Percentiles rank a stretch among this genome's conserved stretches.
These are phyloP conservation scores for Enchytraeus crypticus DNA, from an alignment of 2,888 invertebrate species.

Conservation along the genomic window DNA sequence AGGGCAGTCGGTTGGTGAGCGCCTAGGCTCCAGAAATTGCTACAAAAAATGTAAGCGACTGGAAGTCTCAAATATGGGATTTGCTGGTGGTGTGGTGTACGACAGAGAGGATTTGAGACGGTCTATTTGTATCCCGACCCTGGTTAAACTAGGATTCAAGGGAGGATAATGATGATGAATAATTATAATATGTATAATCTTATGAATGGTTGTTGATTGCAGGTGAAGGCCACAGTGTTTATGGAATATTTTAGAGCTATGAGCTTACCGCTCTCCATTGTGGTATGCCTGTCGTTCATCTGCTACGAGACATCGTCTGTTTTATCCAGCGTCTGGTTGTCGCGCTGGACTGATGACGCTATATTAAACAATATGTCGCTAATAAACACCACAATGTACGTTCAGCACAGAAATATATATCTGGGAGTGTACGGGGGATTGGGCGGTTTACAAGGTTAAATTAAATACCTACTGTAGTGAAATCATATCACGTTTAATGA, in stretches of 20 bases:
- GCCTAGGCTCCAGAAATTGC: no score
- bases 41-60: no score
- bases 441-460: slow-evolving; percentile 30
- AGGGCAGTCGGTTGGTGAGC: no score
- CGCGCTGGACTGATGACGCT: background rate
- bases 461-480: no score
- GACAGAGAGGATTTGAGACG: no score
- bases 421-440: slow-evolving; percentile 51
- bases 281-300: background rate
- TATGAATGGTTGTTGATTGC: background rate
- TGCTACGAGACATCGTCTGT: background rate
- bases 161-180: no score
- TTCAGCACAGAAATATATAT: slow-evolving; percentile 43
- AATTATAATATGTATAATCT: no score
- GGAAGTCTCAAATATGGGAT: no score
- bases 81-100: no score
- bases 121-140: no score
- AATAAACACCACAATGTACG: slow-evolving; percentile 38
- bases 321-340: background rate
- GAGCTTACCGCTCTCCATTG: background rate
- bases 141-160: no score
- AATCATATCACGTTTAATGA: no score
- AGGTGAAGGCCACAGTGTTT: background rate
- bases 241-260: background rate
- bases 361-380: slow-evolving; percentile 28